Conservation (phyloP, 2,888 invertebrate genomes). For the Cepaea hortensis region DNA sequence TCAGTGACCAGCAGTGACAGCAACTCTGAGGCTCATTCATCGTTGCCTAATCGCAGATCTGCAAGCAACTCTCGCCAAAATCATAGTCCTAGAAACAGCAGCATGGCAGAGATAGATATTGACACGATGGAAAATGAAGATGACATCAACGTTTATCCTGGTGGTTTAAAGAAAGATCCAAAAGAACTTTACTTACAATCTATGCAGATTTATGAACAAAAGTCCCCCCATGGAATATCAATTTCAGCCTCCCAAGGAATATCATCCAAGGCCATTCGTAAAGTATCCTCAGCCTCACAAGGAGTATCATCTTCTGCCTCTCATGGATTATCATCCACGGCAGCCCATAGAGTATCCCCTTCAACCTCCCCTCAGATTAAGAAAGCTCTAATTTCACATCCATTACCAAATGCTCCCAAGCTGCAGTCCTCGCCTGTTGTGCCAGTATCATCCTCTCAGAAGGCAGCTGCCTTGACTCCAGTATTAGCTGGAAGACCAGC, state of each 20-base stretch:
- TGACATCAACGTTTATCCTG: slow-evolving; percentile 21
- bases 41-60: not conserved
- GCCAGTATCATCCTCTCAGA: not conserved
- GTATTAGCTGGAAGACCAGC: not conserved
- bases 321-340: no score
- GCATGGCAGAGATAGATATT: not conserved
- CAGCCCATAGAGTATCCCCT: not conserved
- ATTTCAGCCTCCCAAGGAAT: not conserved
- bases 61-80: not conserved
- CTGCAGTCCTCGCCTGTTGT: not conserved
- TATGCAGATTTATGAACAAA: slow-evolving; percentile 45
- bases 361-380: not conserved
- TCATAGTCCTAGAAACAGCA: not conserved
- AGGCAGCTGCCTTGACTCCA: no score
- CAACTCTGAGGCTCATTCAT: not conserved
- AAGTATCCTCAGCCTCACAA: not conserved
- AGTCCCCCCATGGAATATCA: not conserved
- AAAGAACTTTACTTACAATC: slow-evolving; percentile 42
- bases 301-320: not conserved
- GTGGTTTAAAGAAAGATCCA: slow-evolving; percentile 24
- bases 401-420: not conserved
- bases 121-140: slow-evolving; percentile 16
- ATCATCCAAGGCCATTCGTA: no score
- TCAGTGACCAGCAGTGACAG: slow-evolving; percentile 41
- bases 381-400: not conserved